Conservation (phyloP, 2,888 invertebrate genomes). For the Brenthis daphne region DNA sequence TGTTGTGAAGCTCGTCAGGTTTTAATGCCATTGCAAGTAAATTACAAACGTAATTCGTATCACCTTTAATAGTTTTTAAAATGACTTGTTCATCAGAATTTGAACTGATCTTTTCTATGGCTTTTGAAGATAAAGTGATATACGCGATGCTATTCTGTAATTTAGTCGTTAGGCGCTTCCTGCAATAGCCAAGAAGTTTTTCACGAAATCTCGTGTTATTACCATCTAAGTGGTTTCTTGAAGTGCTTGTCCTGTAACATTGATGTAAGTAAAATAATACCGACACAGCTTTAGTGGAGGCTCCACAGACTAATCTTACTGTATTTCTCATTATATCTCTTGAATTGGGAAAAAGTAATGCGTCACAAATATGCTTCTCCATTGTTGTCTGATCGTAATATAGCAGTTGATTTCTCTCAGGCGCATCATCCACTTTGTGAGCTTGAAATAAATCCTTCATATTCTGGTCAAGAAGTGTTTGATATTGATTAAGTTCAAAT, state of each 20-base stretch:
- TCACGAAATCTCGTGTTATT: slow-evolving; percentile 65
- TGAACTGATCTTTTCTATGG: slow-evolving; percentile 64
- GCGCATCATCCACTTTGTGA: slow-evolving; percentile 39
- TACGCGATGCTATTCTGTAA: slow-evolving; percentile 63
- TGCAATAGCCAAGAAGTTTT: slow-evolving; percentile 66
- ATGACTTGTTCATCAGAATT: slow-evolving; percentile 63
- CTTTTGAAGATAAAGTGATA: slow-evolving; percentile 57
- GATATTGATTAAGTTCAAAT: slow-evolving; percentile 72
- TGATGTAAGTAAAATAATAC: slow-evolving; percentile 74
- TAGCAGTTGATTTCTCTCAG: slow-evolving; percentile 51
- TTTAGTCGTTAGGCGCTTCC: slow-evolving; percentile 58
- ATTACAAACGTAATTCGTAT: slow-evolving; percentile 66
- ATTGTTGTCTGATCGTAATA: slow-evolving; percentile 70
- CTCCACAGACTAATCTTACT: slow-evolving; percentile 68
- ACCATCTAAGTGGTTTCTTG: slow-evolving; percentile 65
- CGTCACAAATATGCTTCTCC: slow-evolving; percentile 64
- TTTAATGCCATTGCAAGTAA: slow-evolving; percentile 70
- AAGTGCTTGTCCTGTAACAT: slow-evolving; percentile 63
- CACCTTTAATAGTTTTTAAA: slow-evolving; percentile 66
- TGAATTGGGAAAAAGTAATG: slow-evolving; percentile 62
- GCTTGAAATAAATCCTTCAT: slow-evolving; percentile 63
- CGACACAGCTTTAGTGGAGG: slow-evolving; percentile 60
- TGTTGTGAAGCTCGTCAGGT: slow-evolving; percentile 65
- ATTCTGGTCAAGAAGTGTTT: slow-evolving; percentile 57
- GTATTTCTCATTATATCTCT: slow-evolving; percentile 69